Percentiles rank a stretch among this genome's conserved stretches.
Evolutionary conservation across 2,113 vertebrate species (phyloP).

Genomic region (Perca fluviatilis): DNA sequence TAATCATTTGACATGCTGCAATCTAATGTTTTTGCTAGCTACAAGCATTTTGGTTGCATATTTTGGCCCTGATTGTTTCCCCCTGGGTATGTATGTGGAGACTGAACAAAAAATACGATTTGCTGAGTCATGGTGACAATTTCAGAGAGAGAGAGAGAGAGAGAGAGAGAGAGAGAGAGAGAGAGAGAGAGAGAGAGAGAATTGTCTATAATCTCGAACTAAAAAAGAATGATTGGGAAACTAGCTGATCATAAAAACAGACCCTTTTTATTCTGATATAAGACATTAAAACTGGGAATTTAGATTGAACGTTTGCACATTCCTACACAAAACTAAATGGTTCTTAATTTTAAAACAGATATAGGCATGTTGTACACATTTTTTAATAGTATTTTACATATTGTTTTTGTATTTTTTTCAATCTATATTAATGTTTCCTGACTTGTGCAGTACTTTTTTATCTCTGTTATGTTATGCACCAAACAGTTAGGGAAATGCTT

Average conservation of each 20-base stretch:
- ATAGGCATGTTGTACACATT: background rate
- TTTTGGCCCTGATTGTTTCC: too few species aligned
- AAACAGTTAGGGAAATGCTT: background rate
- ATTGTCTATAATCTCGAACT: background rate
- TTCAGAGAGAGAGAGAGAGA: background rate
- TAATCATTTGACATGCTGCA: too few species aligned
- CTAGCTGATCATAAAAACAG: background rate
- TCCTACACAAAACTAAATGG: background rate
- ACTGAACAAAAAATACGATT: background rate
- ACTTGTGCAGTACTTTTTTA: background rate
- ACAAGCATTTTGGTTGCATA: too few species aligned
- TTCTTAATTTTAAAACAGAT: too few species aligned
- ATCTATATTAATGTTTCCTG: background rate
- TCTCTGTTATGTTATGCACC: background rate
- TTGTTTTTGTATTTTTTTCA: background rate
- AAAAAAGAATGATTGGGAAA: background rate
- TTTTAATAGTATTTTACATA: background rate
- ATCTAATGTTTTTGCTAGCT: too few species aligned
- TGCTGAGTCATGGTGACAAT: constrained; percentile 48
- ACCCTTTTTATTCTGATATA: background rate
- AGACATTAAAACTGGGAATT: background rate
- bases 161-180: background rate
- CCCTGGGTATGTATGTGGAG: background rate
- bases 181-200: background rate
- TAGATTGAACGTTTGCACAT: background rate